Evolutionary conservation across 2,113 vertebrate species (phyloP).

Genomic region (Ciconia maguari): DNA sequence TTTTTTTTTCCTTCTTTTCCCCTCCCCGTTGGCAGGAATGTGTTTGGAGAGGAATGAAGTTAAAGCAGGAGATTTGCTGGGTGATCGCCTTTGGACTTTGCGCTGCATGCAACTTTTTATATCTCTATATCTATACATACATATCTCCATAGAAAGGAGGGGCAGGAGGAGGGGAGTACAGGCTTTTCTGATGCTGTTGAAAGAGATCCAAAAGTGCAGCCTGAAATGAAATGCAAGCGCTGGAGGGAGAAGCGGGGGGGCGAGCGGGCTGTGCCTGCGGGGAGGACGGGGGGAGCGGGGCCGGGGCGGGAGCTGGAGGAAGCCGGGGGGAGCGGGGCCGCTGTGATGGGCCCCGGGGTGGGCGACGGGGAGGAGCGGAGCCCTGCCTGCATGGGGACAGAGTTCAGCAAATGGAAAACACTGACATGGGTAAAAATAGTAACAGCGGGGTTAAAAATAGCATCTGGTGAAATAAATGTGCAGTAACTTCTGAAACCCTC

Average conservation of each 20-base stretch:
- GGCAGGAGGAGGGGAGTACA: not conserved
- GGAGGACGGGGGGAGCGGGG: not conserved
- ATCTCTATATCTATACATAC: not conserved
- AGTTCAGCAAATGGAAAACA: conserved; percentile 69
- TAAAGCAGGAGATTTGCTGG: not conserved
- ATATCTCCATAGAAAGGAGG: not conserved
- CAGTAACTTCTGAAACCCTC: conserved; percentile 46
- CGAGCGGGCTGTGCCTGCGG: not conserved
- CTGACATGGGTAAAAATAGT: conserved; percentile 66
- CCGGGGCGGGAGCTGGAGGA: not conserved
- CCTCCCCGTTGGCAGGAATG: conserved; percentile 25
- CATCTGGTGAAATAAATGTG: conserved; percentile 52
- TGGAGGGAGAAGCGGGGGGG: not conserved
- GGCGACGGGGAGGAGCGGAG: not conserved
- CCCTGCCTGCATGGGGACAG: conserved; percentile 28
- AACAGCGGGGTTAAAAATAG: conserved; percentile 66
- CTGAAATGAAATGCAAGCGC: not conserved
- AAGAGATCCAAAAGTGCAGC: not conserved
- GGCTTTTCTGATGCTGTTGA: not conserved
- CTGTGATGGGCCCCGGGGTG: not conserved
- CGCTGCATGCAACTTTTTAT: not conserved
- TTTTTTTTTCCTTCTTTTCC: too few relatives aligned
- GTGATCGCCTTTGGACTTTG: conserved; percentile 40
- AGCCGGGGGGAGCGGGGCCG: not conserved
- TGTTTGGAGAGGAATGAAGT: conserved; percentile 43